Percentiles rank a stretch among this genome's conserved stretches.
phyloP scores from a whole-genome alignment of 2,113 vertebrate species.

The Circaetus gallicus region DNA sequence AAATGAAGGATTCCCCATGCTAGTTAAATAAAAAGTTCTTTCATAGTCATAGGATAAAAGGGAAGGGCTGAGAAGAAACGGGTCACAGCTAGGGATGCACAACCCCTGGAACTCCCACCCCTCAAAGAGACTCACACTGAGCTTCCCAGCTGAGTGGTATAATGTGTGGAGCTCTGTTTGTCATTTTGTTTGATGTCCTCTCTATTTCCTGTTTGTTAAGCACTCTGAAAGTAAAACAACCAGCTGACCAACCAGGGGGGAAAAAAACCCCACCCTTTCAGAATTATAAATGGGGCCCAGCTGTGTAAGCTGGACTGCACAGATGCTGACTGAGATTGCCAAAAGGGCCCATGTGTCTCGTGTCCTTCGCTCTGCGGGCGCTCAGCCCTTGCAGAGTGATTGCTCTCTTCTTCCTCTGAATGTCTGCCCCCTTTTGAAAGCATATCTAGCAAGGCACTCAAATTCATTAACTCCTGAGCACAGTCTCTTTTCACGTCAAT shows the following conservation, averaged over 20 bases:
- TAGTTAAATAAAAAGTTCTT: background rate
- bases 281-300: background rate
- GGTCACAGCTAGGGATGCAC: background rate
- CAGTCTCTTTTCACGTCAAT: fast-evolving
- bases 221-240: constrained; percentile 48
- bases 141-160: background rate
- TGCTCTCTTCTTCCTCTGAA: background rate
- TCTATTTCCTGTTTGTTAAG: constrained; percentile 37
- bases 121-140: background rate
- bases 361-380: fast-evolving
- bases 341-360: background rate
- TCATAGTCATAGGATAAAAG: background rate
- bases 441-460: background rate
- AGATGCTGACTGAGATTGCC: background rate
- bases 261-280: background rate
- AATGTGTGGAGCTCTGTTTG: background rate
- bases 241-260: background rate
- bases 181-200: constrained; percentile 19
- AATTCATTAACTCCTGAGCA: background rate
- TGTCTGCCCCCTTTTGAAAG: background rate
- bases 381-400: background rate
- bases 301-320: constrained; percentile 23
- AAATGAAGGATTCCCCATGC: background rate
- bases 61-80: background rate
- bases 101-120: background rate